These are phyloP conservation scores for Drosophila prolongata DNA, from an alignment of 2,888 invertebrate genomes.

Conservation along the genomic window DNA sequence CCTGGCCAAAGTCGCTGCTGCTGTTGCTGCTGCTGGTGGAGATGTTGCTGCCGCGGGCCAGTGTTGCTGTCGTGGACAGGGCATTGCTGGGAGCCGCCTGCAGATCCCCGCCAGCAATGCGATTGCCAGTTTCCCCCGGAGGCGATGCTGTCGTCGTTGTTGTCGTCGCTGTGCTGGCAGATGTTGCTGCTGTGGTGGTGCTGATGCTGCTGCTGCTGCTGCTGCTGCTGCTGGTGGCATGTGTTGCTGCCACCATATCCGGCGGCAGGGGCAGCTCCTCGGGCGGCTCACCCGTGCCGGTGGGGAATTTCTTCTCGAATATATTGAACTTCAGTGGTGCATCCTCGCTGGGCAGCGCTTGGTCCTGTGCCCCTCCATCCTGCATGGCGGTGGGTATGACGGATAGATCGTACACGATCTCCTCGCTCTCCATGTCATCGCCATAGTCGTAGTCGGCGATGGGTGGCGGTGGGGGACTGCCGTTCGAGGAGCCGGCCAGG, in stretches of 20 bases:
- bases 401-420: constrained; percentile 37
- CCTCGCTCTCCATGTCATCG: constrained; percentile 70
- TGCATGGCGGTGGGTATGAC: constrained; percentile 21
- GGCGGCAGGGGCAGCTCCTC: constrained; percentile 21
- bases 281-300: constrained; percentile 39
- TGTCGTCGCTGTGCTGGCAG: constrained; percentile 16
- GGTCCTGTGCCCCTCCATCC: constrained; percentile 1
- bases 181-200: constrained; percentile 3
- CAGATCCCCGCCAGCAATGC: constrained; percentile 53
- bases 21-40: constrained; percentile 18
- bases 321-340: constrained; percentile 84
- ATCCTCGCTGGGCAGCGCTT: constrained; percentile 68
- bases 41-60: constrained; percentile 26
- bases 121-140: constrained; percentile 21
- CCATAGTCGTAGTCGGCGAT: constrained; percentile 71
- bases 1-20: constrained; percentile 54
- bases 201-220: no score
- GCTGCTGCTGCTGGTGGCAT: neutral
- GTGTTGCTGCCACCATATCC: neutral
- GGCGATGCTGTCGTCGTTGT: constrained; percentile 15
- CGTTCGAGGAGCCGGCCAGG: constrained; percentile 30
- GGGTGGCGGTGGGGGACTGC: constrained; percentile 18
- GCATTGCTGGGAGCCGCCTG: constrained; percentile 53
- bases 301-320: constrained; percentile 81
- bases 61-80: constrained; percentile 48